Conservation (phyloP, 2,797 vertebrate species). For the Lateolabrax maculatus region DNA sequence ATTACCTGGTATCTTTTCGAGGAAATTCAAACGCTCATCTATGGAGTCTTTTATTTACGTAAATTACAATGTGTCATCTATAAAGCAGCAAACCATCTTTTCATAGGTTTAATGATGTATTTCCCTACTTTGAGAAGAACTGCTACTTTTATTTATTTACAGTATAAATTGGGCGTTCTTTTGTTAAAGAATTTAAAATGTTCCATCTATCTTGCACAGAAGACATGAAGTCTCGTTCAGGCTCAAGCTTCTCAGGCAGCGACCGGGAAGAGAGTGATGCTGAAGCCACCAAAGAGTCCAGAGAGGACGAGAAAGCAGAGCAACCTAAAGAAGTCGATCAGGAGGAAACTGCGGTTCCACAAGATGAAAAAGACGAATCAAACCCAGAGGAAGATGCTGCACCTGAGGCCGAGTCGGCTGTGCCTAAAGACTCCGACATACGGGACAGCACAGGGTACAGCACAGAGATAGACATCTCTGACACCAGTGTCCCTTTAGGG, state of each 20-base stretch:
- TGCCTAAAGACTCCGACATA: slow-evolving; percentile 40
- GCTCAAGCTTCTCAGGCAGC: slow-evolving; percentile 77
- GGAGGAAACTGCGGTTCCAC: slow-evolving; percentile 49
- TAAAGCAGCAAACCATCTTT: background rate
- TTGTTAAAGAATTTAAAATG: background rate
- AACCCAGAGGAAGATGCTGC: slow-evolving; percentile 48
- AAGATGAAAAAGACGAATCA: slow-evolving; percentile 40
- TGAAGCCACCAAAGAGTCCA: slow-evolving; percentile 63
- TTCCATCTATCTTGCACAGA: slow-evolving; percentile 52
- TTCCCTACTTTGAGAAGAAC: background rate
- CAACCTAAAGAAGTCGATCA: slow-evolving; percentile 25
- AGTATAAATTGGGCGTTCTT: background rate
- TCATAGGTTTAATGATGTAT: background rate
- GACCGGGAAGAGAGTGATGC: slow-evolving; percentile 75
- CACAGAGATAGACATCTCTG: slow-evolving; percentile 61
- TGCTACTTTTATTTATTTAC: background rate
- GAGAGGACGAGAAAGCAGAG: slow-evolving; percentile 51
- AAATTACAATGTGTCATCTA: background rate
- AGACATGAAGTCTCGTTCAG: slow-evolving; percentile 69
- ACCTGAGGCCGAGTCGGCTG: slow-evolving; percentile 2
- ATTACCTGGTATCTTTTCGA: background rate
- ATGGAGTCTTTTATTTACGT: too few species aligned
- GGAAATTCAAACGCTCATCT: background rate
- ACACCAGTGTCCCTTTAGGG: slow-evolving; percentile 55
- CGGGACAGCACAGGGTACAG: slow-evolving; percentile 52